Evolutionary conservation across 2,888 invertebrate genomes (phyloP), one percentile per base, ranked within the genome.

Genomic region (Andrena fulva): DNA sequence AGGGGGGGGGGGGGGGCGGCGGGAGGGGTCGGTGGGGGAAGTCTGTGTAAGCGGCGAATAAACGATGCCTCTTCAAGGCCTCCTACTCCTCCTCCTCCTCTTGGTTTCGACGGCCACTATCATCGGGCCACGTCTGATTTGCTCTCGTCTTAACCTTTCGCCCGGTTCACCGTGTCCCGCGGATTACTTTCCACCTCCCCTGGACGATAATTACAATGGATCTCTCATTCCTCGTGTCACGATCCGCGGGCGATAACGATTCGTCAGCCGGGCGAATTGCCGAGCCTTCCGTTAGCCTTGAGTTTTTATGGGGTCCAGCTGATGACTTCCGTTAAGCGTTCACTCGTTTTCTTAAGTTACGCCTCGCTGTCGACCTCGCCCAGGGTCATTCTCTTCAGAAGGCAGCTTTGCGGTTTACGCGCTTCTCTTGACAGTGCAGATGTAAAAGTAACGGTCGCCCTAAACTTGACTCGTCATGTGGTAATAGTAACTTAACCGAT

Each of bases 21-120:
- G 69, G 81, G 80, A 10, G 77, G 59, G 56, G 60, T 60, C 59
- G 73, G 73, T 72, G 72, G 56, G 42, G 73, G 68, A 69, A 31
- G 29, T 80, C 78, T 12, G 56, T 63, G 75, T 67, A 77, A 86
- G 80, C 78, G 84, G 80, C 86, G 86, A 87, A 85, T 89, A 90
- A 88, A 90, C 88, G 84, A 77, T 80, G 77, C 85, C 85, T 89
- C 84, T 76, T 89, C 91, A 91, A 91, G 91, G 89, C 85, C 90
- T 89, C 83, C 77, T 63, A 66, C 66, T 80, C 10, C 80, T 54
- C 54, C 80, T 54, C 54, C 33, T 63, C 16, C 69, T 29, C 35
- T 67, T 68, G 35, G 54, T 60, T 67, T 52, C 85, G 63, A 59
- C 56, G 71, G 76, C 80, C 82, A 42, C 78, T 79, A 70, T 78